Percentiles rank a stretch among this genome's conserved stretches.
Evolutionary conservation across 2,113 vertebrate genomes (phyloP).

Genomic region (Oreotrochilus melanogaster): DNA sequence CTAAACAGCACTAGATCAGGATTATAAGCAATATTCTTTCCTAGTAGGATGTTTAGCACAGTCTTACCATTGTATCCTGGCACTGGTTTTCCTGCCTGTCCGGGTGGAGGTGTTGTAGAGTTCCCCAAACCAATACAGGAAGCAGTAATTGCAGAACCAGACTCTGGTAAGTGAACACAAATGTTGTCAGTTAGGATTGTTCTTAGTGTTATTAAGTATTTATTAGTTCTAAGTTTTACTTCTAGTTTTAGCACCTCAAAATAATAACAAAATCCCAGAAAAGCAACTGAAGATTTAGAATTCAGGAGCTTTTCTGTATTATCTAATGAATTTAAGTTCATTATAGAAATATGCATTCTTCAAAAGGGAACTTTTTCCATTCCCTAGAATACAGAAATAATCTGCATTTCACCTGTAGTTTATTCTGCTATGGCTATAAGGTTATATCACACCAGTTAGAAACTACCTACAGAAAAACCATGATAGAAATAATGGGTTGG

Average conservation of each 20-base stretch:
- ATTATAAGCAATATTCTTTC: background rate
- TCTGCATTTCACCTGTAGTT: background rate
- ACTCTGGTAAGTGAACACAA: constrained; percentile 80
- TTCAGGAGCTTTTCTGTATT: background rate
- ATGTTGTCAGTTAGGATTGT: background rate
- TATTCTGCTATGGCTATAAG: background rate
- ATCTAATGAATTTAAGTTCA: background rate
- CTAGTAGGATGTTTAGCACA: background rate
- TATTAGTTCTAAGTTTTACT: background rate
- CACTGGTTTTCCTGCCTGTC: constrained; percentile 92
- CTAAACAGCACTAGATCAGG: background rate
- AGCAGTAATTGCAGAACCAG: constrained; percentile 93
- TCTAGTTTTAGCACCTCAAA: background rate
- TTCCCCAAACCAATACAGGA: constrained; percentile 91
- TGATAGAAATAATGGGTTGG: background rate
- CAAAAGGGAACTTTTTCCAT: background rate
- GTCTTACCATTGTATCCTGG: constrained; percentile 94
- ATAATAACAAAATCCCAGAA: background rate
- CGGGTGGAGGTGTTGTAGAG: constrained; percentile 88
- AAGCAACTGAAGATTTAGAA: background rate
- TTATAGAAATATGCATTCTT: background rate
- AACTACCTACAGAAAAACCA: background rate
- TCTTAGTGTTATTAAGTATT: background rate
- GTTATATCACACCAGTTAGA: background rate
- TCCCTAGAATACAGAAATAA: background rate